phyloP scores from a whole-genome alignment of 2,113 vertebrate genomes.

The Amia ocellicauda region DNA sequence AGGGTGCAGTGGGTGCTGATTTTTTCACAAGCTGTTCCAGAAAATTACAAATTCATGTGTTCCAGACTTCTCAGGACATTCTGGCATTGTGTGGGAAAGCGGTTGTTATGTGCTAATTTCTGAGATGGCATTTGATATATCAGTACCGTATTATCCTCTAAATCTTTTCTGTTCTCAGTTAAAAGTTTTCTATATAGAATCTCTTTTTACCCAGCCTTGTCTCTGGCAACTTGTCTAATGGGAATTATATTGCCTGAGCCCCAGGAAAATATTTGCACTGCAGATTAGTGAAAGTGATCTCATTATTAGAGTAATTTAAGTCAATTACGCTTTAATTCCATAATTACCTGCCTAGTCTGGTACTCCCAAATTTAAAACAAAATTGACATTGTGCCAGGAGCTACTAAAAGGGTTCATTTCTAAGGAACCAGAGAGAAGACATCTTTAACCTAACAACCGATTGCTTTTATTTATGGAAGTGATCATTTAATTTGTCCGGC shows the following conservation, averaged over 20 bases:
- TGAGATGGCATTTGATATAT: background rate
- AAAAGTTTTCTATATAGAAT: background rate
- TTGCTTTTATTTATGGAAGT: slow-evolving; percentile 31
- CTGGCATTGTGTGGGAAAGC: background rate
- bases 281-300: slow-evolving; percentile 60
- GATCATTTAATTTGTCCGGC: slow-evolving; percentile 27
- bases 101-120: background rate
- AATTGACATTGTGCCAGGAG: slow-evolving; percentile 50
- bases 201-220: background rate
- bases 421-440: slow-evolving; percentile 35
- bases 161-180: background rate
- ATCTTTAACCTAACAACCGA: slow-evolving; percentile 21
- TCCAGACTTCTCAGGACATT: no score
- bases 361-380: slow-evolving; percentile 51
- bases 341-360: slow-evolving; percentile 52
- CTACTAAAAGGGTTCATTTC: slow-evolving; percentile 32
- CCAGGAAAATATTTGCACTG: slow-evolving; percentile 50
- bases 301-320: slow-evolving; percentile 59
- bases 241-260: slow-evolving; percentile 33
- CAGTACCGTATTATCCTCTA: background rate
- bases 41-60: no score
- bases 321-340: slow-evolving; percentile 63
- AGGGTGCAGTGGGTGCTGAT: no score
- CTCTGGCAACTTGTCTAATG: slow-evolving; percentile 6
- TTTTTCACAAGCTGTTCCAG: no score